Base-by-base conservation (phyloP, 2,888 invertebrate species). In the Drosophila fulvimacula region DNA sequence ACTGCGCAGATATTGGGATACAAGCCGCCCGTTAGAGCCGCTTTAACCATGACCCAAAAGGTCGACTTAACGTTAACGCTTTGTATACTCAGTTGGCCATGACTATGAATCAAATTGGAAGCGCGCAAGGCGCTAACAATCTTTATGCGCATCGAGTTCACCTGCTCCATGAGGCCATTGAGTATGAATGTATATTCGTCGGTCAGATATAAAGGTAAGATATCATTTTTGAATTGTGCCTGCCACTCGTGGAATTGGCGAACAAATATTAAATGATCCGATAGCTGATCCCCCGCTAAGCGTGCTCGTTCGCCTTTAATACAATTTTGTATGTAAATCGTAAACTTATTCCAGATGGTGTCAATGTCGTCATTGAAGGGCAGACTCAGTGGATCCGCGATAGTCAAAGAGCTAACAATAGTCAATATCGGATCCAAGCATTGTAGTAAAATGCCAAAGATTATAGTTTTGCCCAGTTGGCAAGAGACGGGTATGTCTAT, bases 391-490 rank as follows among this genome's bases (percentile, higher is more conserved):
- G 84, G 84, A 73, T 85, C 84, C 0, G 66, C 36, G 27, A 93
- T 93, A 0, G 96, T 95, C 77, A 98, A 93, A 61, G 96, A 95
- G 90, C 98, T 96, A 0, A 97, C 97, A 58, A 99, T 96, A 2
- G 98, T 98, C 66, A 99, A 93, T 19, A 99, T 94, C 1, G 99
- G 99, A 92, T 98, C 98, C 30, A 99, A 93, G 91, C 99, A 99
- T 92, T 97, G 97, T 80, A 99, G 94, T 0, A 98, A 95, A 53
- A 98, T 96, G 3, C 97, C 96, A 91, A 97, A 97, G 1, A 99
- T 93, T 70, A 99, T 93, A 95, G 97, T 96, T 92, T 98, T 98
- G 0, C 97, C 98, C 11, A 97, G 93, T 77, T 96, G 95, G 0
- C 98, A 98, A 78, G 98, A 97, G 2, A 98, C 94, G 0, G 98